Evolutionary conservation across 2,113 vertebrate species (phyloP), one percentile per base, ranked within the genome.

Genomic region (Tragulus kanchil): DNA sequence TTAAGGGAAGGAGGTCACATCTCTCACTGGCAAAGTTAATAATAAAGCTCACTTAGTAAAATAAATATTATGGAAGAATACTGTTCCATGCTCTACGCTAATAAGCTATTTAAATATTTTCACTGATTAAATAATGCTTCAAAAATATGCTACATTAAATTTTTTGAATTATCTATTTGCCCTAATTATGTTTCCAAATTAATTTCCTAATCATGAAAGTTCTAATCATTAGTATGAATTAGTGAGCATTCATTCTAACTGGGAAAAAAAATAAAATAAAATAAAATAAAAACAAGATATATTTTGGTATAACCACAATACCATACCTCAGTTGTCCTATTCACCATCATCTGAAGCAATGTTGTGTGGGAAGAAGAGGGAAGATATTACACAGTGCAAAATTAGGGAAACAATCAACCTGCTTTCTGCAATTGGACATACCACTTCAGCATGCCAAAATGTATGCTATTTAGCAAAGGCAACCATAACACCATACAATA

Each of bases 281-380:
- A 45, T 31, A 6, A 58, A 96, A 78, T 36, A n/a, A 93, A 92
- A 91, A 48, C 16, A 85, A 96, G 69, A 54, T 31, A 61, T 64
- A 79, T 59, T 73, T 59, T 69, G 59, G 61, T 17, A 61, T 87
- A 89, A 85, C 48, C 69, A 45, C 45, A 75, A 64, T 98, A 98
- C 97, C 79, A 98, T 99, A 99, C 99, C 99, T 99, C 99, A 71
- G 99, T 99, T 97, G 99, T 99, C 99, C 99, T 99, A 99, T 99
- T 99, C 99, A 99, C 99, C 99, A 99, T 99, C 99, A 99, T 99
- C 99, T 99, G 99, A 98, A 98, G 98, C 99, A 98, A 99, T 99
- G 98, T 97, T 97, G 98, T 97, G 97, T 98, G 98, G 99, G 98
- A 98, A 97, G 98, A 99, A 99, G 98, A 99, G 97, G 98, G 98